Base-by-base conservation (phyloP, 1,140 invertebrate genomes). In the Reticulitermes speratus region DNA sequence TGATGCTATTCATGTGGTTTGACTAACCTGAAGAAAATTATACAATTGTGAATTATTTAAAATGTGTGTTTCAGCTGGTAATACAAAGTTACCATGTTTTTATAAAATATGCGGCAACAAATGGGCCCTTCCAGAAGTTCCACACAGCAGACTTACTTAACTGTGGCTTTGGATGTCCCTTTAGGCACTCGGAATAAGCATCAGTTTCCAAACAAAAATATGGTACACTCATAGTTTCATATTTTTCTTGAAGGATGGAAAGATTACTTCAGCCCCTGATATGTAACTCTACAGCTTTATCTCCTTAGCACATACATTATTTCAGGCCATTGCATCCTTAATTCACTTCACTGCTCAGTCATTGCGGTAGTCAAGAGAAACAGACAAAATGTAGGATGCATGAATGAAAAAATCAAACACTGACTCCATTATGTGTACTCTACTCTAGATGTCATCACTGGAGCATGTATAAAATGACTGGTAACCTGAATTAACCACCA, bases 341-440 rank as follows among this genome's bases (percentile, higher is more conserved):
- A n/a, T n/a, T 75, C n/a, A 75, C 65, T 75, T 75, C 65, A 30
- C 65, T 30, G n/a, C n/a, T 75, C 65, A 75, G 65, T 30, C 7
- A 75, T 75, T 75, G 9, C n/a, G n/a, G 65, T 75, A n/a, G 65
- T 30, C 65, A 75, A 30, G 7, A 75, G 65, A 30, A 75, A 30
- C n/a, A 21, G 25, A 75, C 65, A 75, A 69, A n/a, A n/a, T 69
- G 65, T 69, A 69, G 3, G 65, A 69, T 69, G 65, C n/a, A 30
- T n/a, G 65, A 75, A 30, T 2, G 52, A 75, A 75, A 75, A 75
- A 65, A 65, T 65, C 59, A 65, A 65, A 75, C 65, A 75, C 65
- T 75, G 65, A 75, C 65, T 75, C 65, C 65, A 75, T 75, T 75
- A 55, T 55, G n/a, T 75, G n/a, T 75, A n/a, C n/a, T 75, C 65